Base-by-base conservation (phyloP, 1,140 invertebrate genomes). In the Pentalonia nigronervosa region DNA sequence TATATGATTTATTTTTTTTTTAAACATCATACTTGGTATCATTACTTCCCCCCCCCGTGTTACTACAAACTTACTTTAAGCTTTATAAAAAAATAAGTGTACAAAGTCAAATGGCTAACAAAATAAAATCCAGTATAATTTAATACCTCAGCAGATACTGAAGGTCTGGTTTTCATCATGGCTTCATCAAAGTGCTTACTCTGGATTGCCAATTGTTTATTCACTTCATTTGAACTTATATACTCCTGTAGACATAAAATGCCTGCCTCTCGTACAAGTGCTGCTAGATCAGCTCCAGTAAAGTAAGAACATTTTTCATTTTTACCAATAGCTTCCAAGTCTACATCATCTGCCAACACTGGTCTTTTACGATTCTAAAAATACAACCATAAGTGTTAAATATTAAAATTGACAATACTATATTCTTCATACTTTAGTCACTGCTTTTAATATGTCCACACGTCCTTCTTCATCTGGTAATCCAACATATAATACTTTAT, bases 401-500 rank as follows among this genome's bases (percentile, higher is more conserved):
- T 9, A 47, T 81, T 83, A n/a, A 45, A 91, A 67, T n/a, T 45
- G 30, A 92, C 23, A 1, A 50, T 84, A 84, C 23, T 34, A 83
- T 53, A 3, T 48, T 0, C 2, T 47, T 76, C 8, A 94, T 95
- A 98, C 97, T 96, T 99, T 99, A 2, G 99, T 99, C 25, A 99
- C 96, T 76, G 98, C 98, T 94, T 96, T 96, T 6, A 99, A 95
- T 94, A 99, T 99, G 94, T 99, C 98, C 2, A 96, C 96, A 94
- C 99, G 96, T 95, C 99, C 99, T 48, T 96, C 95, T 23, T 96
- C 95, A 41, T 96, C 96, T 7, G 99, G 99, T 94, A 99, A 96
- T 36, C 98, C 99, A 9, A 99, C 98, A 95, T 98, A 99, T 41
- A 99, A 96, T 89, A 98, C 97, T 95, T 99, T 98, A 95, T 99